Base-by-base conservation (phyloP, 2,113 vertebrate genomes). In the Ptilonorhynchus violaceus region DNA sequence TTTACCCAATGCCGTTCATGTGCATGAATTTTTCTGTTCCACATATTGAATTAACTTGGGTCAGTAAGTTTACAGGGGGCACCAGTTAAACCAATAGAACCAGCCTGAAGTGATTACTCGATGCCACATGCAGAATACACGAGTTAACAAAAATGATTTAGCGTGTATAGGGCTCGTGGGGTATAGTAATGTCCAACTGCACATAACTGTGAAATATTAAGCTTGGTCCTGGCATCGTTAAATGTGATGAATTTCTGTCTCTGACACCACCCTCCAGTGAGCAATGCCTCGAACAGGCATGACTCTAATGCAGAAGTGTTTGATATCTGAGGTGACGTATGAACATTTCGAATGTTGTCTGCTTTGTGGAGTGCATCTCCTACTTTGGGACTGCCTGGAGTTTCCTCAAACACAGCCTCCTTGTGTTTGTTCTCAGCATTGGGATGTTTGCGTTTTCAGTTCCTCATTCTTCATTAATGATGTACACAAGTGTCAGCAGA, bases 181-280 rank as follows among this genome's bases (percentile, higher is more conserved):
- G 33, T 86, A 13, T 30, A 39, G 83, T 55, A 28, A 74, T 24
- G 58, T 95, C 83, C 64, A 59, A 33, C 80, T 52, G 60, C 83
- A 84, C 83, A 37, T 91, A 95, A 91, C 72, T 73, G 47, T 95
- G 95, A 95, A 90, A 95, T 95, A 93, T 37, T 86, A 74, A 77
- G 56, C 83, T 84, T 74, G 60, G 55, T 89, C 47, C 60, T 75
- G 76, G 70, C 68, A 84, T 90, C 39, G 4, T 93, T 93, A 94
- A 92, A 82, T 37, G 41, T 68, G 91, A 87, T 94, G 31, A 82
- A 96, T 95, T 67, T 91, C 50, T 79, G 70, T 52, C 63, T 78
- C 81, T 80, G 81, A 69, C 89, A 94, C 56, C 47, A n/a, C 77
- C 60, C 50, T 88, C 46, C 59, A 46, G 24, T 66, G 74, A 93